Evolutionary conservation across 1,140 invertebrate species (phyloP).

Genomic region (Palaemon carinicauda): DNA sequence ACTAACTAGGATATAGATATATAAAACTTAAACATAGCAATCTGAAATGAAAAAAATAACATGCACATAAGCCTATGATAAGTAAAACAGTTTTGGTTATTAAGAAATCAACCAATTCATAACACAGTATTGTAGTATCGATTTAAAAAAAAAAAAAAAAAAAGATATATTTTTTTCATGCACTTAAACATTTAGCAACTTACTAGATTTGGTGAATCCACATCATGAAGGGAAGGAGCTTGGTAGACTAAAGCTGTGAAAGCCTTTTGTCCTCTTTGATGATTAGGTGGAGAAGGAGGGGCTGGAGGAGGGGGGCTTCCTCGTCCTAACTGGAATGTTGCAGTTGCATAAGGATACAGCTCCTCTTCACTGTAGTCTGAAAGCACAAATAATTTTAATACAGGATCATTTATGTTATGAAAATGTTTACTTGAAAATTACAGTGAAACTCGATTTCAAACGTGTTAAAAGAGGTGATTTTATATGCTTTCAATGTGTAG

Average conservation of each 20-base stretch:
- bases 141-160: too few relatives aligned
- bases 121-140: too few relatives aligned
- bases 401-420: not conserved
- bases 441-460: not conserved
- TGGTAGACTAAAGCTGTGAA: conserved; percentile 59
- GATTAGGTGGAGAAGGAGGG: conserved; percentile 40
- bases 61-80: too few relatives aligned
- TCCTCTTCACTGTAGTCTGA: conserved; percentile 54
- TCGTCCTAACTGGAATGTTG: conserved; percentile 49
- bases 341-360: conserved; percentile 55
- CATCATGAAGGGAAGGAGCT: conserved; percentile 58
- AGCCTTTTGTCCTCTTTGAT: conserved; percentile 40
- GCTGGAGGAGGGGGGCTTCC: conserved; percentile 55
- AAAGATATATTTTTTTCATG: too few relatives aligned
- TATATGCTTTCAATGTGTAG: too few relatives aligned
- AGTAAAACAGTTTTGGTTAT: too few relatives aligned
- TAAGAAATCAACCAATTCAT: too few relatives aligned
- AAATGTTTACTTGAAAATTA: too few relatives aligned
- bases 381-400: not conserved
- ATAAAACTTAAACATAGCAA: too few relatives aligned
- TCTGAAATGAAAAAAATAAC: too few relatives aligned
- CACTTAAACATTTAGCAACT: not conserved
- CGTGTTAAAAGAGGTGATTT: too few relatives aligned
- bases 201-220: conserved; percentile 56
- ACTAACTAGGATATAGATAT: too few relatives aligned